Percentiles rank a stretch among this genome's conserved stretches.
phyloP scores from a whole-genome alignment of 2,888 invertebrate species.

The Pandemis cinnamomeana region DNA sequence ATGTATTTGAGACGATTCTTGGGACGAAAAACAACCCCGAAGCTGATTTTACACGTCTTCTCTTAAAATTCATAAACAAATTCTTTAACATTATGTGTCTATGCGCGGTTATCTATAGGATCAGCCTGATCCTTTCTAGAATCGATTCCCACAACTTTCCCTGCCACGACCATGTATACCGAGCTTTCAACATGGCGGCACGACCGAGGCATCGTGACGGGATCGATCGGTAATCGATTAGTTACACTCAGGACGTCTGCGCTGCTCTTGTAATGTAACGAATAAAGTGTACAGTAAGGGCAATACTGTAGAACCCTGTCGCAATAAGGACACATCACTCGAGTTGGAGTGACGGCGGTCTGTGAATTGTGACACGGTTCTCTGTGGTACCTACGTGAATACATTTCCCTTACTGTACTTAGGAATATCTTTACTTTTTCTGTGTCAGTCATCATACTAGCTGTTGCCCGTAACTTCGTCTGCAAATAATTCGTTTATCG shows the following conservation, averaged over 20 bases:
- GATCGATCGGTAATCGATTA: conserved; percentile 65
- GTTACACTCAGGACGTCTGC: conserved; percentile 57
- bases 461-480: too few species aligned
- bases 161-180: conserved; percentile 46
- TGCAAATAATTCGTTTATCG: too few species aligned
- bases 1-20: too few species aligned
- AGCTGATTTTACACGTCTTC: too few species aligned
- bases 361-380: too few species aligned
- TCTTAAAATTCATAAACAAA: too few species aligned
- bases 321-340: too few species aligned
- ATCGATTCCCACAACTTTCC: conserved; percentile 64
- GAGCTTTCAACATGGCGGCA: conserved; percentile 52
- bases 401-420: conserved; percentile 9
- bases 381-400: too few species aligned
- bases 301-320: too few species aligned
- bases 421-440: background rate
- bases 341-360: too few species aligned
- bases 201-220: conserved; percentile 53
- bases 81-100: background rate
- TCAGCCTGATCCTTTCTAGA: conserved; percentile 43
- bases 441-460: background rate
- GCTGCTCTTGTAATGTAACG: conserved; percentile 41
- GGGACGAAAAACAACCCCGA: too few species aligned
- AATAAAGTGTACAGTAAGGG: conserved; percentile 15
- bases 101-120: conserved; percentile 7